Evolutionary conservation across 2,888 invertebrate species (phyloP), one percentile per base, ranked within the genome.

Genomic region (Idaea straminata): DNA sequence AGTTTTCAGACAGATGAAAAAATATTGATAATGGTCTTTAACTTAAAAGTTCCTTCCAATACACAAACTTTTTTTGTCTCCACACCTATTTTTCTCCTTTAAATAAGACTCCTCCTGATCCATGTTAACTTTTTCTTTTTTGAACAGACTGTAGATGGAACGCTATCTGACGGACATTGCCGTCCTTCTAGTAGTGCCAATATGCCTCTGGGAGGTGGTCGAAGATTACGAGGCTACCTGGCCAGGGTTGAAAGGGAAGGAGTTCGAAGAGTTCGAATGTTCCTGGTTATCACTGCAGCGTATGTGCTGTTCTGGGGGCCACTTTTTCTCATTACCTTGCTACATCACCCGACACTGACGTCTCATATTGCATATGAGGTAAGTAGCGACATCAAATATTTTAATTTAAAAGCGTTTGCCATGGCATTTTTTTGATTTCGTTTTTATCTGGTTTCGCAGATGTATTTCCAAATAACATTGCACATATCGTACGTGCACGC

Each of bases 271-370:
- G 97, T 97, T 64, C 95, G 97, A 86, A 97, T 97, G 96, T 97
- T 97, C 88, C 94, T 96, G 69, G 96, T 97, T 77, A 96, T 97
- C 82, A 96, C 96, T 0, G 95, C 96, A 0, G 96, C 97, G 36
- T 98, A 97, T 86, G 94, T 97, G 60, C 93, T 97, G 64, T 98
- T 97, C 90, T 98, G 98, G 98, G 97, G 97, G 70, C 98, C 98
- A 15, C 92, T 98, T 71, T 98, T 98, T 89, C 94, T 97, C 74
- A 96, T 97, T 75, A 97, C 97, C 3, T 91, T 97, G 70, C 94
- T 96, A 64, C 95, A 96, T 83, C 96, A 96, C 82, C 96, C 96
- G 4, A 91, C 95, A 62, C 92, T 96, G 72, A 96, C 96, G 61
- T 95, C 94, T 73, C 95, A 95, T 73, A 94, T 96, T 71, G 95